Evolutionary conservation across 2,888 invertebrate species (phyloP).

Genomic region (Drosophila imparisetae): DNA sequence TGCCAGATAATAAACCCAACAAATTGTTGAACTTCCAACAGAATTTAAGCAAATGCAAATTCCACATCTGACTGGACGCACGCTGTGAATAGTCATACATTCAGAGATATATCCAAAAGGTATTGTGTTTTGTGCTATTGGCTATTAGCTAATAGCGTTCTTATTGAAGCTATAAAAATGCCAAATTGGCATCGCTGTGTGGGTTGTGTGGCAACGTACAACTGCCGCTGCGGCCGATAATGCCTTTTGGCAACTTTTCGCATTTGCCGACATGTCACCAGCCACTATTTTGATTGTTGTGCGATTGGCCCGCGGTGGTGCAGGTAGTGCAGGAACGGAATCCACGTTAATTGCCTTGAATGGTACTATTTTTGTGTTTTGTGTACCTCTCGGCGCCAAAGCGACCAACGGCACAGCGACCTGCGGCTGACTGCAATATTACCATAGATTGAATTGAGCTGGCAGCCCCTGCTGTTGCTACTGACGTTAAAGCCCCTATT

Average conservation of each 20-base stretch:
- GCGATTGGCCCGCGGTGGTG: constrained; percentile 14
- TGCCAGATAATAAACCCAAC: background rate
- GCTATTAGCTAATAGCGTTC: background rate
- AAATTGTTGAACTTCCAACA: background rate
- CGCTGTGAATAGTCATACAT: background rate
- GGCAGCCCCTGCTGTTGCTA: constrained; percentile 2
- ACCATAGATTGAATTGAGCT: constrained; percentile 39
- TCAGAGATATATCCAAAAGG: background rate
- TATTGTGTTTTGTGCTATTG: background rate
- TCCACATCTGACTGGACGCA: background rate
- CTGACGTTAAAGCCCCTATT: background rate
- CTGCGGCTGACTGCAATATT: constrained; percentile 38
- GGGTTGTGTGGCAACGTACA: background rate
- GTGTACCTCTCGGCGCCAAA: constrained; percentile 41
- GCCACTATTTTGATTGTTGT: constrained; percentile 50
- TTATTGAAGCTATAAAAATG: background rate
- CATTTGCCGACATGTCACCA: constrained; percentile 62
- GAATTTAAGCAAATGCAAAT: background rate
- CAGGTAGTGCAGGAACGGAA: background rate
- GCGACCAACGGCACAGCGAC: constrained; percentile 22
- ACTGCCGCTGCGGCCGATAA: constrained; percentile 31
- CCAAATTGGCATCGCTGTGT: background rate
- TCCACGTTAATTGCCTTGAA: constrained; percentile 67
- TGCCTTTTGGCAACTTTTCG: constrained; percentile 63
- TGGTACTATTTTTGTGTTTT: constrained; percentile 42